A percentile compares a stretch with the other conserved stretches of the same genome.
phyloP scores from a whole-genome alignment of 2,797 vertebrate species.

The Merluccius polli region DNA sequence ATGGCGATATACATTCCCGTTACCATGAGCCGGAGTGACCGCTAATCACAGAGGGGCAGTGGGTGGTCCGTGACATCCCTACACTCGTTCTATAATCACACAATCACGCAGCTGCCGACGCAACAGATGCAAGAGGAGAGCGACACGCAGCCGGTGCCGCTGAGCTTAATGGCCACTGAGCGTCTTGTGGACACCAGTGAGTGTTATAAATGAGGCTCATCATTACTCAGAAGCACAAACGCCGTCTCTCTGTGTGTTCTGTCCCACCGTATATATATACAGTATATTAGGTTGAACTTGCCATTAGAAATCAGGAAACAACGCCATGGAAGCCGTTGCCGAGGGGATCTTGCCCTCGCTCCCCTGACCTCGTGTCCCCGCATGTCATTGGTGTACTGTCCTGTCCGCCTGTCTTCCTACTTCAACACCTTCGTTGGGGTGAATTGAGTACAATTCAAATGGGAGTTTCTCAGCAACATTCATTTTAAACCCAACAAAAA shows the following conservation, averaged over 20 bases:
- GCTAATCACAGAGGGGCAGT: conserved; percentile 31
- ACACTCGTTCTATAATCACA: not conserved
- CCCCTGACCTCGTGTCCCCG: too few species aligned
- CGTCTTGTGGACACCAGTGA: too few species aligned
- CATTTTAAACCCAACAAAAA: not conserved
- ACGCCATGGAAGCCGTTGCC: too few species aligned
- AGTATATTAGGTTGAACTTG: too few species aligned
- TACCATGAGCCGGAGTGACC: conserved; percentile 68
- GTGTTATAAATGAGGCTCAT: too few species aligned
- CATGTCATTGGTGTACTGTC: not conserved
- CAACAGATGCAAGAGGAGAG: not conserved
- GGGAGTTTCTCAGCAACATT: not conserved
- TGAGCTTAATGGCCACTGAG: too few species aligned
- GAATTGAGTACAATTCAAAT: not conserved
- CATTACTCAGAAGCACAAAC: too few species aligned
- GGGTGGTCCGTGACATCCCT: conserved; percentile 27
- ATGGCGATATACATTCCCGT: conserved; percentile 29
- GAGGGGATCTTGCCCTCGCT: too few species aligned
- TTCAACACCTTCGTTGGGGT: conserved; percentile 12
- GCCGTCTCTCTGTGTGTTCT: too few species aligned
- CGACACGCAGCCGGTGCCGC: too few species aligned
- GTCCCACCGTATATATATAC: too few species aligned
- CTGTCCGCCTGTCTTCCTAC: not conserved
- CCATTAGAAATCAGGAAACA: too few species aligned
- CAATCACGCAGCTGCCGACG: not conserved